phyloP scores from a whole-genome alignment of 1,140 invertebrate species.

The Galleria mellonella region DNA sequence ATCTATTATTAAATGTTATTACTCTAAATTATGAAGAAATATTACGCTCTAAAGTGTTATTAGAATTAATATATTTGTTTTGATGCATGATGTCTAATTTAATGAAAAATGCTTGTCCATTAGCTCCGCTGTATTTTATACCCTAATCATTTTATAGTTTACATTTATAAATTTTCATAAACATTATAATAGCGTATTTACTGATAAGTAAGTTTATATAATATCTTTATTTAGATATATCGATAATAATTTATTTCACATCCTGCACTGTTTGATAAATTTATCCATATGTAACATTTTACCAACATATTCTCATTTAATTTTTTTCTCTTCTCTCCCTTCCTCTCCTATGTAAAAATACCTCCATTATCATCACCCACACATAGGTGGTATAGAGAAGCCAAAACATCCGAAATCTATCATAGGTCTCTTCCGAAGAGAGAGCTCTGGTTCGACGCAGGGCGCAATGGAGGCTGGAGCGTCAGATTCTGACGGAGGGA shows the following conservation, averaged over 20 bases:
- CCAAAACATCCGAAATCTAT: slow-evolving; percentile 82
- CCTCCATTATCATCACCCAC: slow-evolving; percentile 21
- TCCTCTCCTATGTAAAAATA: too few species aligned
- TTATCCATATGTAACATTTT: neutral
- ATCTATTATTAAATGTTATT: too few species aligned
- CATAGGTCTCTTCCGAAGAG: slow-evolving; percentile 82
- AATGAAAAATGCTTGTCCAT: too few species aligned
- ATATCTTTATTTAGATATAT: too few species aligned
- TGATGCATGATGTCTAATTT: too few species aligned
- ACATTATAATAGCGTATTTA: too few species aligned
- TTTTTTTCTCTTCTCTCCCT: slow-evolving; percentile 38
- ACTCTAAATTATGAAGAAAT: too few species aligned
- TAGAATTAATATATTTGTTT: too few species aligned
- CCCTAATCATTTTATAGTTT: too few species aligned
- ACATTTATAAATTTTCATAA: too few species aligned
- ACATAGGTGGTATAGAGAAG: slow-evolving; percentile 80
- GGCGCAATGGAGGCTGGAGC: slow-evolving; percentile 57
- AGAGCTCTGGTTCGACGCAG: slow-evolving; percentile 77
- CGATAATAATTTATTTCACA: neutral
- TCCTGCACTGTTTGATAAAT: neutral
- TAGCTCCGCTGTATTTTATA: neutral
- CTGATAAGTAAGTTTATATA: too few species aligned
- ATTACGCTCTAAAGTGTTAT: too few species aligned
- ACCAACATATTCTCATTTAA: slow-evolving; percentile 27
- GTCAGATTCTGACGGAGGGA: slow-evolving; percentile 70